Conservation (phyloP, 2,797 vertebrate genomes). For the Tapirus indicus region DNA sequence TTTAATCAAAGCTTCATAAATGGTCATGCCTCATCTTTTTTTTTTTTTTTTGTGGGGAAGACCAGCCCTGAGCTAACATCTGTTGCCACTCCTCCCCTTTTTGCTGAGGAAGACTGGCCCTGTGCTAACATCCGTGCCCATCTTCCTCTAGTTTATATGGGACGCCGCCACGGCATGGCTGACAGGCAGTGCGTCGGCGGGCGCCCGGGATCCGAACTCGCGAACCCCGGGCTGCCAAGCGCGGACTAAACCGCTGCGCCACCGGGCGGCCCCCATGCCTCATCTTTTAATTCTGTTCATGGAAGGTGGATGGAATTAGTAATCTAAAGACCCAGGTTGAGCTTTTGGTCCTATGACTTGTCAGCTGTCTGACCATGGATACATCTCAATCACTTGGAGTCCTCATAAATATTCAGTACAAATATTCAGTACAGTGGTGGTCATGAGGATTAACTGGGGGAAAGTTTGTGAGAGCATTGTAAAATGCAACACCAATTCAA, state of each 20-base stretch:
- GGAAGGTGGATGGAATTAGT: background rate
- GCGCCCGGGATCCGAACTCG: too few species aligned
- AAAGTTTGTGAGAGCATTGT: background rate
- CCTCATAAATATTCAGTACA: background rate
- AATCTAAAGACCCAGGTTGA: background rate
- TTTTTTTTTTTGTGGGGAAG: too few species aligned
- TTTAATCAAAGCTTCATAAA: background rate
- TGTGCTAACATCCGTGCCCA: too few species aligned
- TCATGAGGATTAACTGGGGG: background rate
- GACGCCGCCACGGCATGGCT: too few species aligned
- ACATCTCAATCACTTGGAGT: background rate
- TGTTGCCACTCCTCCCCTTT: too few species aligned
- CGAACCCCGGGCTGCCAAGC: too few species aligned
- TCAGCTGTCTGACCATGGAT: background rate
- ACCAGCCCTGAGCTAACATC: too few species aligned
- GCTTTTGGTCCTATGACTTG: background rate
- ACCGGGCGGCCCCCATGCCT: too few species aligned
- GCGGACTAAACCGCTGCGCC: too few species aligned
- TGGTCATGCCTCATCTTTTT: background rate
- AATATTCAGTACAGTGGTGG: background rate
- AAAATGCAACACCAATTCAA: background rate
- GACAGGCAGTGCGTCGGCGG: too few species aligned
- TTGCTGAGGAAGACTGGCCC: too few species aligned
- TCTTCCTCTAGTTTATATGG: too few species aligned
- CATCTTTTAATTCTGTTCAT: conserved; percentile 11